Conservation (phyloP, 2,113 vertebrate genomes). For the Eublepharis macularius region DNA sequence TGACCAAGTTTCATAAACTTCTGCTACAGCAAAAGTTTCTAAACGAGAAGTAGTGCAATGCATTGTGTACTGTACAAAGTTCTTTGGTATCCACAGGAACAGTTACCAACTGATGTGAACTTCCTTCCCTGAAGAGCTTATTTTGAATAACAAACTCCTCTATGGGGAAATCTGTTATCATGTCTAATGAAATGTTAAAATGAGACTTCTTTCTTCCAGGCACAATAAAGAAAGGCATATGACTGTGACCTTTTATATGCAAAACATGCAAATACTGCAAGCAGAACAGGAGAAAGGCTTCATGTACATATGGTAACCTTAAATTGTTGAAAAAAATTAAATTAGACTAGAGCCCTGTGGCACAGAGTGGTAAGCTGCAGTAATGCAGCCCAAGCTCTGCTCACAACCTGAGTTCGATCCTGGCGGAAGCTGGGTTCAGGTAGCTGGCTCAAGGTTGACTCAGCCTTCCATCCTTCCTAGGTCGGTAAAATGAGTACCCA, state of each 20-base stretch:
- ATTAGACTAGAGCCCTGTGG: too few species aligned
- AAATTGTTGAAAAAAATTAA: conserved; percentile 8
- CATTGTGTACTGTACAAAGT: conserved; percentile 58
- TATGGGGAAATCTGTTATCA: conserved; percentile 69
- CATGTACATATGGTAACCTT: neutral
- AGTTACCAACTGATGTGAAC: conserved; percentile 69
- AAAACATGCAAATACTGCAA: conserved; percentile 47
- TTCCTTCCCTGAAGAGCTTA: conserved; percentile 73
- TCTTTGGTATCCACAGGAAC: conserved; percentile 71
- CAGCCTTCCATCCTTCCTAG: too few species aligned
- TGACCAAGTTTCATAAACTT: neutral
- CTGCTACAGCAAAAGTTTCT: conserved; percentile 9
- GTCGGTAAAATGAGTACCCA: too few species aligned
- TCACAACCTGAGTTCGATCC: too few species aligned
- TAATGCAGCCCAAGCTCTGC: too few species aligned
- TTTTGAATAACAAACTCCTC: conserved; percentile 74
- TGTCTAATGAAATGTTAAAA: conserved; percentile 70
- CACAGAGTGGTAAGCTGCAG: too few species aligned
- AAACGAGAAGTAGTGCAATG: conserved; percentile 37
- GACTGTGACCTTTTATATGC: conserved; percentile 53
- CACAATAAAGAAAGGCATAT: conserved; percentile 57
- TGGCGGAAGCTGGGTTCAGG: too few species aligned
- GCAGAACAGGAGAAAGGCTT: neutral
- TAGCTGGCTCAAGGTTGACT: too few species aligned
- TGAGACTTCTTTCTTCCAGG: conserved; percentile 57